These are phyloP conservation scores for Alentia gelatinosa DNA, from an alignment of 2,888 invertebrate genomes.

Conservation along the genomic window DNA sequence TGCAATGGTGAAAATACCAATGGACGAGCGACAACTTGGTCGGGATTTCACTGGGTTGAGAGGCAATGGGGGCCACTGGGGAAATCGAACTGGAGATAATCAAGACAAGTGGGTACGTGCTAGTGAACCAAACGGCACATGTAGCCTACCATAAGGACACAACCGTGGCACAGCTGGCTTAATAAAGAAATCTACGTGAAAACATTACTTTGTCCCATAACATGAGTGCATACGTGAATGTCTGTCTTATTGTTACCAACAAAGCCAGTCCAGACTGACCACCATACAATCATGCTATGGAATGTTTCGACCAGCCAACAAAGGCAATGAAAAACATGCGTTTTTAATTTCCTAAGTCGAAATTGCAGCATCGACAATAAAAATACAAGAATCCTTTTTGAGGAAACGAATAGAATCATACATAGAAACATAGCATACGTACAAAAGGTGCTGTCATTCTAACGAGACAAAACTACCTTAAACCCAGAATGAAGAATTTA, in stretches of 20 bases:
- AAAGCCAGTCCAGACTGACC: not conserved
- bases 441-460: conserved; percentile 31
- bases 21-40: conserved; percentile 31
- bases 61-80: not conserved
- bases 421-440: conserved; percentile 30
- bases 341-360: not conserved
- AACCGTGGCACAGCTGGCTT: not conserved
- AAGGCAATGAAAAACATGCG: not conserved
- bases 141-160: not conserved
- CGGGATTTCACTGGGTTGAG: not conserved
- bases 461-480: conserved; percentile 53
- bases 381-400: not conserved
- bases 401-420: not conserved
- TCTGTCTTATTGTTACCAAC: not conserved
- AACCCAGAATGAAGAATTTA: conserved; percentile 40
- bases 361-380: not conserved
- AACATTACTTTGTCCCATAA: not conserved
- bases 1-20: conserved; percentile 54
- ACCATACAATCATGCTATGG: conserved; percentile 23
- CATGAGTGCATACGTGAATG: not conserved
- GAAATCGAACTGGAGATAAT: not conserved
- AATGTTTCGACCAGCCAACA: not conserved
- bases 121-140: not conserved
- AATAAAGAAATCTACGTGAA: not conserved
- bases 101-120: not conserved